Percentiles rank a stretch among this genome's conserved stretches.
phyloP scores from a whole-genome alignment of 2,797 vertebrate species.

The Melanotaenia nigrans region DNA sequence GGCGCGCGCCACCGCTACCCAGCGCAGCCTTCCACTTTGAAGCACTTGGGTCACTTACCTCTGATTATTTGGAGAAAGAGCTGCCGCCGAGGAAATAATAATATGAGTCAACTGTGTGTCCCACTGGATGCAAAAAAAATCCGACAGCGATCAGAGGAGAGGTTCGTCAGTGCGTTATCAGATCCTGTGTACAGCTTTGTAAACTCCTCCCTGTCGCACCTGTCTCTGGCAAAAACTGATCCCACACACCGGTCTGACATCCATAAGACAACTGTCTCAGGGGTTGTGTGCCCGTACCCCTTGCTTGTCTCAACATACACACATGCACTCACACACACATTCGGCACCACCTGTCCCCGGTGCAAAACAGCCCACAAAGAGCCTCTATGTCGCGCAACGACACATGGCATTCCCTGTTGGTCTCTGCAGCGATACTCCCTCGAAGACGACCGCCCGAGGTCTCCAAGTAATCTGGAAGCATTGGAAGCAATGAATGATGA shows the following conservation, averaged over 20 bases:
- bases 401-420: conserved; percentile 81
- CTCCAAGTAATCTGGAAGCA: conserved; percentile 65
- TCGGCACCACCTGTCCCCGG: conserved; percentile 83
- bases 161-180: conserved; percentile 58
- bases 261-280: conserved; percentile 84
- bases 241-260: conserved; percentile 80
- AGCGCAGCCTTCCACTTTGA: conserved; percentile 43
- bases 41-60: conserved; percentile 77
- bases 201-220: conserved; percentile 84
- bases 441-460: conserved; percentile 70
- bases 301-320: conserved; percentile 49
- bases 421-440: conserved; percentile 65
- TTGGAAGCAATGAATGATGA: conserved; percentile 53
- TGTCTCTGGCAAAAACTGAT: conserved; percentile 81
- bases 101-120: conserved; percentile 45
- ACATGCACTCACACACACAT: conserved; percentile 44
- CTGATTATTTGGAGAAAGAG: conserved; percentile 46
- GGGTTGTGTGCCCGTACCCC: conserved; percentile 68
- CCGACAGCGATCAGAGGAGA: conserved; percentile 52
- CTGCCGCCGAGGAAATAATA: conserved; percentile 41
- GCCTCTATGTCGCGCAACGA: conserved; percentile 79
- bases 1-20: conserved; percentile 50
- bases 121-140: conserved; percentile 70
- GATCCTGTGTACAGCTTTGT: conserved; percentile 65
- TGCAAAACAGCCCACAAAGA: conserved; percentile 80